Conservation (phyloP, 2,797 vertebrate genomes). For the Lateolabrax maculatus region DNA sequence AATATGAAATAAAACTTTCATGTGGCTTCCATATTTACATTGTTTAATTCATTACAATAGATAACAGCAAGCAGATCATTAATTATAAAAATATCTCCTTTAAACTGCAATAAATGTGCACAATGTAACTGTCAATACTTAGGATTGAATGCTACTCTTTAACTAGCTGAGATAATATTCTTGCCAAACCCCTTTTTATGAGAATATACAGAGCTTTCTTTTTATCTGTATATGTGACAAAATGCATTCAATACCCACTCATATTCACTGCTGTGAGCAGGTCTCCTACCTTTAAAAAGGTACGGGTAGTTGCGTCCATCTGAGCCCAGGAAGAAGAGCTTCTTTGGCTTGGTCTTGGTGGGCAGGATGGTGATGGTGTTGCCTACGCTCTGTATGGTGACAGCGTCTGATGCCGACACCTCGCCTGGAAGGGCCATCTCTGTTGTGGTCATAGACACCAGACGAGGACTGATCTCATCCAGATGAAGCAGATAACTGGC, state of each 20-base stretch:
- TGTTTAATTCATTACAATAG: no score
- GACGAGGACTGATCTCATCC: conserved; percentile 96
- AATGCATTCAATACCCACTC: no score
- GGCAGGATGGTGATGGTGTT: conserved; percentile 97
- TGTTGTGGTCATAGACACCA: conserved; percentile 93
- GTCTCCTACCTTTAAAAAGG: conserved; percentile 93
- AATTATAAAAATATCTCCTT: no score
- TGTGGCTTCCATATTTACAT: no score
- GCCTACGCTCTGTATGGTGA: conserved; percentile 96
- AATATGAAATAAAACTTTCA: no score
- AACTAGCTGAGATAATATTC: background rate
- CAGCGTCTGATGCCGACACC: conserved; percentile 93
- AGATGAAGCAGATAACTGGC: conserved; percentile 94
- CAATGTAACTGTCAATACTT: background rate
- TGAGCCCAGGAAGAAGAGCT: conserved; percentile 96
- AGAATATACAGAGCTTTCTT: background rate
- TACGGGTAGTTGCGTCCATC: conserved; percentile 97
- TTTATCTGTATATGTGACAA: background rate
- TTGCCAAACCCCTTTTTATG: background rate
- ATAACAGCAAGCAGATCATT: no score
- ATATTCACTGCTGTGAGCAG: background rate
- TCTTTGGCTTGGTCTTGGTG: conserved; percentile 99
- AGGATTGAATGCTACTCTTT: background rate
- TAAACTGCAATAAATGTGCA: no score
- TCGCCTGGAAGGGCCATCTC: conserved; percentile 98